These are phyloP conservation scores for Meleagris gallopavo DNA, from an alignment of 2,113 vertebrate species.

Conservation along the genomic window DNA sequence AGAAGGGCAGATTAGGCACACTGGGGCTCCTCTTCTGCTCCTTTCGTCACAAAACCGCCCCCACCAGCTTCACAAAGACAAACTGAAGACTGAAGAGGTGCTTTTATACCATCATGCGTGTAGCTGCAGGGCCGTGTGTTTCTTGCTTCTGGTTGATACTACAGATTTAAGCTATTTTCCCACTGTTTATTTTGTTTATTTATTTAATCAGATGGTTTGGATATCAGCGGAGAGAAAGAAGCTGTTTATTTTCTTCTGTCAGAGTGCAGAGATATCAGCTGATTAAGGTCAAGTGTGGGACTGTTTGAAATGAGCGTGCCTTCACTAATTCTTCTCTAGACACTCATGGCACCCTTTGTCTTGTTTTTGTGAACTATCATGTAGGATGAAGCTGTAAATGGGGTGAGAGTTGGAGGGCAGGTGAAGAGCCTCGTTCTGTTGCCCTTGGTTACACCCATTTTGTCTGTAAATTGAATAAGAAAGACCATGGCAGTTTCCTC, in stretches of 20 bases:
- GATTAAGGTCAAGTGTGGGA: constrained; percentile 2
- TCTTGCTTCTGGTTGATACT: neutral
- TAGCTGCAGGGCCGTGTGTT: accelerated
- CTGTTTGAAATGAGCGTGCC: neutral
- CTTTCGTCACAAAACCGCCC: neutral
- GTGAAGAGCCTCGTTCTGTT: constrained; percentile 51
- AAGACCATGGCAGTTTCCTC: neutral
- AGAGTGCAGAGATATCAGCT: neutral
- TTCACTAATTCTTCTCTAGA: neutral
- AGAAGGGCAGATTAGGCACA: neutral
- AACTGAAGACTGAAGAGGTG: neutral
- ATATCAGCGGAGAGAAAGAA: neutral
- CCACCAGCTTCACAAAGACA: accelerated
- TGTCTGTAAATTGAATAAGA: constrained; percentile 22
- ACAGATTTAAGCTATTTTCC: neutral
- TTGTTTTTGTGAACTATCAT: constrained; percentile 28
- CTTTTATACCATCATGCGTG: accelerated
- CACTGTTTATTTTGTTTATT: neutral
- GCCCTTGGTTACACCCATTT: constrained; percentile 58
- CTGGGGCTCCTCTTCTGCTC: neutral
- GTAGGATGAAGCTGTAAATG: neutral
- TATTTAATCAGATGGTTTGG: neutral
- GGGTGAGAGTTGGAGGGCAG: constrained; percentile 57
- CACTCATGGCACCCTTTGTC: neutral
- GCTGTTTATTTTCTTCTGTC: neutral